Percentiles rank a stretch among this genome's conserved stretches.
phyloP scores from a whole-genome alignment of 2,113 vertebrate genomes.

The Cichladusa arquata region DNA sequence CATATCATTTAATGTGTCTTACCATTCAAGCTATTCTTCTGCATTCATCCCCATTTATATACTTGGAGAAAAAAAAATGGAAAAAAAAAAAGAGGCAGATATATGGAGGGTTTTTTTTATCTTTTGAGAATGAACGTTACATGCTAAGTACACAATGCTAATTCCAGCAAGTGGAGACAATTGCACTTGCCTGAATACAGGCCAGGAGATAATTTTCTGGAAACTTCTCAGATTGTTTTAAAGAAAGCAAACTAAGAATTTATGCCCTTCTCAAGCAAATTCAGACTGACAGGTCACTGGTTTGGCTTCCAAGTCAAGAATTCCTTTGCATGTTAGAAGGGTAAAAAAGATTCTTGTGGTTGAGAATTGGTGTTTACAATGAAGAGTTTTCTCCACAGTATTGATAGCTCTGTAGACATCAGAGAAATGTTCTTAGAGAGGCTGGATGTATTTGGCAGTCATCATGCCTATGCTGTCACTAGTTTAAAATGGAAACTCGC shows the following conservation, averaged over 20 bases:
- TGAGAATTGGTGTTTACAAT: not conserved
- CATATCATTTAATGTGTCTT: not conserved
- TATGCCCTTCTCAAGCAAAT: not conserved
- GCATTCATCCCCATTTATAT: not conserved
- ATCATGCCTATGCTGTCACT: not conserved
- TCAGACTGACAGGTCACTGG: not conserved
- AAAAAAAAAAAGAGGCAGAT: not conserved
- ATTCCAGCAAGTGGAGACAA: not conserved
- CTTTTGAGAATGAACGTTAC: not conserved
- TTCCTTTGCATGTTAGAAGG: not conserved
- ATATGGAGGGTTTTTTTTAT: not conserved
- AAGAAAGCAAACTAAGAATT: not conserved
- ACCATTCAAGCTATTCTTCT: not conserved
- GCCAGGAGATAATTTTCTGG: not conserved
- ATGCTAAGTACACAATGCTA: rapidly evolving
- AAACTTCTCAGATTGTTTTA: not conserved
- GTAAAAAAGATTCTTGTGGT: not conserved
- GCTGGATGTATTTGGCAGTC: not conserved
- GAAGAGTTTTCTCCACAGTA: not conserved
- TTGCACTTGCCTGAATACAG: not conserved
- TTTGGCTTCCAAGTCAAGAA: not conserved
- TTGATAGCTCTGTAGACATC: not conserved
- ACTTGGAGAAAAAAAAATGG: not conserved
- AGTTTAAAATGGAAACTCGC: not conserved
- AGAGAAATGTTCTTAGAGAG: not conserved